Conservation (phyloP, 2,113 vertebrate genomes). For the Dascyllus trimaculatus region DNA sequence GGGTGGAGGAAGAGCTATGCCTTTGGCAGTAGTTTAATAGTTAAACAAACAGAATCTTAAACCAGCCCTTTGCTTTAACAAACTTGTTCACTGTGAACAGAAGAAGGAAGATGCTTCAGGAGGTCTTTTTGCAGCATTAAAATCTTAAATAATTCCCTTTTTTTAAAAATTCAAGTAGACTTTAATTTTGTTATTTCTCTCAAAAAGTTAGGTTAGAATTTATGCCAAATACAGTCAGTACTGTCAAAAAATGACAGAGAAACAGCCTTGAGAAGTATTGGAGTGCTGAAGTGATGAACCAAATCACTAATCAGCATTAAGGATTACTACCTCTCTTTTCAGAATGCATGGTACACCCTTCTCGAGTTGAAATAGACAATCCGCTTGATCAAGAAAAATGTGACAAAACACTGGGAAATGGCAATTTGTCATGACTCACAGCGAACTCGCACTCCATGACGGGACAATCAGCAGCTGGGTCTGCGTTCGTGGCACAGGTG, state of each 20-base stretch:
- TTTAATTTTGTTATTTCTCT: too few species aligned
- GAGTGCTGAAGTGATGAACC: not conserved
- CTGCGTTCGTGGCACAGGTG: constrained; percentile 56
- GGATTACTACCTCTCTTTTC: not conserved
- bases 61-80: not conserved
- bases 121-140: not conserved
- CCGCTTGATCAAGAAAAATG: not conserved
- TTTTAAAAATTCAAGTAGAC: too few species aligned
- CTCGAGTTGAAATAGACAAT: not conserved
- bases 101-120: too few species aligned
- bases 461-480: constrained; percentile 62
- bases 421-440: constrained; percentile 68
- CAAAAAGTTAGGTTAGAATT: too few species aligned
- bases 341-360: not conserved
- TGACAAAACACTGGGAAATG: not conserved
- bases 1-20: not conserved
- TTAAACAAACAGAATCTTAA: not conserved
- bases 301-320: not conserved
- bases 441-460: constrained; percentile 82
- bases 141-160: not conserved
- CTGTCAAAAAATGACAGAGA: too few species aligned
- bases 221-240: too few species aligned
- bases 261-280: too few species aligned
- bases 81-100: too few species aligned
- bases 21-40: not conserved